Conservation (phyloP, 2,888 invertebrate species). For the Chironomus riparius region DNA sequence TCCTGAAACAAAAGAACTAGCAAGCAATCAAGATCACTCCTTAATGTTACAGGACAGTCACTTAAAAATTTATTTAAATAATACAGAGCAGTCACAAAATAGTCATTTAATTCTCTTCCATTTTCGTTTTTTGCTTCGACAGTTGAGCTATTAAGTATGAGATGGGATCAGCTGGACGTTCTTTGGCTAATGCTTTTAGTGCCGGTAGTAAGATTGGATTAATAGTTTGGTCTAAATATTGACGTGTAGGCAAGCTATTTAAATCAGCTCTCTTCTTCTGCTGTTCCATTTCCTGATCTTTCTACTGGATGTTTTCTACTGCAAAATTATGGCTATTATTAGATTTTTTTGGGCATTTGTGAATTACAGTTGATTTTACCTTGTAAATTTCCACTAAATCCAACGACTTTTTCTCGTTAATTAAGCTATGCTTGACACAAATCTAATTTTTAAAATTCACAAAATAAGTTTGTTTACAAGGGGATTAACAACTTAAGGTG, state of each 20-base stretch:
- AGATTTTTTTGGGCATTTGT: too few relatives aligned
- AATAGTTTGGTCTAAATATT: slow-evolving; percentile 96
- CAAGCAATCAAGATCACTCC: neutral
- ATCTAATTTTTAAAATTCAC: too few relatives aligned
- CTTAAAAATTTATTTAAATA: neutral
- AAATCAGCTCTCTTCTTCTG: slow-evolving; percentile 76
- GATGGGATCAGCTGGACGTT: slow-evolving; percentile 89
- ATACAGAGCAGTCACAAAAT: too few relatives aligned
- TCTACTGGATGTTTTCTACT: too few relatives aligned
- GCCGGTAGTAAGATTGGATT: slow-evolving; percentile 92
- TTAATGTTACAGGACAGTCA: neutral
- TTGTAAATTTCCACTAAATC: too few relatives aligned
- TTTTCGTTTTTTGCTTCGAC: slow-evolving; percentile 66
- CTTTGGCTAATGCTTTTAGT: slow-evolving; percentile 80
- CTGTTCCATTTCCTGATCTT: too few relatives aligned
- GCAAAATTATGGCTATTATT: too few relatives aligned
- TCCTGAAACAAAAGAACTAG: neutral
- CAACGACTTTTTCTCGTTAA: too few relatives aligned
- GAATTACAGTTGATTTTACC: too few relatives aligned
- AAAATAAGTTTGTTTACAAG: too few relatives aligned
- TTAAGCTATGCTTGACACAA: too few relatives aligned
- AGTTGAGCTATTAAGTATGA: slow-evolving; percentile 87
- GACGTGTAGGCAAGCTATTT: slow-evolving; percentile 82
- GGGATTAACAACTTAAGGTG: too few relatives aligned
- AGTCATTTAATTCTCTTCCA: slow-evolving; percentile 8